These are phyloP conservation scores for Eospalax fontanierii DNA, from an alignment of 2,797 vertebrate species.

Conservation along the genomic window DNA sequence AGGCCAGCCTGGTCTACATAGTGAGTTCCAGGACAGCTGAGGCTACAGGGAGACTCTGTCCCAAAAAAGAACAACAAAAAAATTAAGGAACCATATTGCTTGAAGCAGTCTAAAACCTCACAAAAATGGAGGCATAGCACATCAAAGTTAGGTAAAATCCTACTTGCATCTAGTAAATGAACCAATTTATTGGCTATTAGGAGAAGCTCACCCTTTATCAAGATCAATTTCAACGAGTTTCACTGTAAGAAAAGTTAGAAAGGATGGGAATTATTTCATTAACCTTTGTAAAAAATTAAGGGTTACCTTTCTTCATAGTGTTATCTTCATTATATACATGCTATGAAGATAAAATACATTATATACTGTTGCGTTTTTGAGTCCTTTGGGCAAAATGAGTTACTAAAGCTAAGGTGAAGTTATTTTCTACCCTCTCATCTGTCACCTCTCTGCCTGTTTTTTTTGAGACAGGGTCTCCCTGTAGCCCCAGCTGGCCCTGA, in stretches of 20 bases:
- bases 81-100: conserved; percentile 38
- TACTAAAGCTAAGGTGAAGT: neutral
- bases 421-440: conserved; percentile 37
- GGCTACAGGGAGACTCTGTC: no score
- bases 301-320: conserved; percentile 27
- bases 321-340: neutral
- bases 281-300: conserved; percentile 37
- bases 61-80: conserved; percentile 6
- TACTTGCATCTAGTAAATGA: neutral
- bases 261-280: conserved; percentile 17
- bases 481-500: no score
- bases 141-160: neutral
- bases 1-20: no score
- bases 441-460: neutral
- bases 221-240: conserved; percentile 51
- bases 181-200: neutral
- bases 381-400: neutral
- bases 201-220: conserved; percentile 22
- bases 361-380: conserved; percentile 50
- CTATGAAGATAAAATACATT: conserved; percentile 52
- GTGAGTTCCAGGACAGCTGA: no score
- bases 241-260: neutral
- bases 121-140: neutral
- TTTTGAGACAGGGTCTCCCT: no score
- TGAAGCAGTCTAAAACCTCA: conserved; percentile 58